Evolutionary conservation across 2,797 vertebrate genomes (phyloP).

Genomic region (Hoplostethus atlanticus): DNA sequence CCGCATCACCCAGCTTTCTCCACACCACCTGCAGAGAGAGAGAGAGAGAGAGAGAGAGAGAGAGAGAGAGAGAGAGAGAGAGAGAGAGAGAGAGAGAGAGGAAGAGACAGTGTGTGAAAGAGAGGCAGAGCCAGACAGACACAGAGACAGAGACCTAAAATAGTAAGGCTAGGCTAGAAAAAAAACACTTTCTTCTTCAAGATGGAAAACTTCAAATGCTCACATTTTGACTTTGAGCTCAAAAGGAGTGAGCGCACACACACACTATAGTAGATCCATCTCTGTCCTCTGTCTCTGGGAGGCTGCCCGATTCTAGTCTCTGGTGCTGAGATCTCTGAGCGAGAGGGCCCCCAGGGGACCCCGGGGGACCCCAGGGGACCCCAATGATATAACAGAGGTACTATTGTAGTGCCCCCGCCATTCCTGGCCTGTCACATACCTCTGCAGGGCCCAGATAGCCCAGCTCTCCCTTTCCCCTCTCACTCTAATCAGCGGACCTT

Average conservation of each 20-base stretch:
- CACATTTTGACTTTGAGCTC: slow-evolving; percentile 61
- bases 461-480: slow-evolving; percentile 17
- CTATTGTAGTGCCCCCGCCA: slow-evolving; percentile 69
- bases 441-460: slow-evolving; percentile 61
- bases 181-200: slow-evolving; percentile 49
- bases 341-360: background rate
- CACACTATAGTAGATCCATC: slow-evolving; percentile 33
- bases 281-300: slow-evolving; percentile 31
- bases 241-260: slow-evolving; percentile 16
- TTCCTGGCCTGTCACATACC: slow-evolving; percentile 74
- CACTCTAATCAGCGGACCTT: slow-evolving; percentile 65
- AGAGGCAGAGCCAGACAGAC: background rate
- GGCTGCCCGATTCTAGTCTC: slow-evolving; percentile 7
- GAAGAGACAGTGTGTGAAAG: no score
- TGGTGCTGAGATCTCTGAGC: slow-evolving; percentile 28
- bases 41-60: slow-evolving; percentile 28
- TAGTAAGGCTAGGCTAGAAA: background rate
- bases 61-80: slow-evolving; percentile 19
- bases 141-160: slow-evolving; percentile 6
- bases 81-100: background rate
- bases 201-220: slow-evolving; percentile 61
- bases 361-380: slow-evolving; percentile 42
- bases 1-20: slow-evolving; percentile 95
- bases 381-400: slow-evolving; percentile 70
- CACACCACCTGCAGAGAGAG: slow-evolving; percentile 92